These are phyloP conservation scores for Troilus luridus DNA, from an alignment of 2,888 invertebrate genomes.

Conservation along the genomic window DNA sequence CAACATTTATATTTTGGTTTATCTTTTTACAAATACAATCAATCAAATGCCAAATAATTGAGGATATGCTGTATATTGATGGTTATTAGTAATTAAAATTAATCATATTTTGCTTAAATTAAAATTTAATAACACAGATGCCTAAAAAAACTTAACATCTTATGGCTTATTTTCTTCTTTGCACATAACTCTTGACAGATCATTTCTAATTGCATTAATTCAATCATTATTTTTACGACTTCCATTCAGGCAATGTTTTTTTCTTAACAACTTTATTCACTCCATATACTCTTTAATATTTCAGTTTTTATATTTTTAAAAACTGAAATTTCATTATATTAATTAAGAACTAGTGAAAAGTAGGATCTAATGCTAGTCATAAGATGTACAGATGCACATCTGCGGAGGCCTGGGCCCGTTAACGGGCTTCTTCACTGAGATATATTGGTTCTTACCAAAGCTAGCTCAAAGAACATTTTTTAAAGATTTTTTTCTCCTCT, in stretches of 20 bases:
- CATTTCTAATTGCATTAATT: neutral
- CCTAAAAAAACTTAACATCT: neutral
- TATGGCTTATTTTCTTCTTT: neutral
- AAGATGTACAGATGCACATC: slow-evolving; percentile 38
- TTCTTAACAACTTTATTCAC: neutral
- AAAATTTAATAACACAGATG: neutral
- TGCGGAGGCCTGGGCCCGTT: neutral
- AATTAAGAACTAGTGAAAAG: neutral
- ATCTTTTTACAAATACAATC: too few relatives aligned
- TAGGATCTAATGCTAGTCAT: neutral
- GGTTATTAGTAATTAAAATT: too few relatives aligned
- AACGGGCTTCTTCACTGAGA: too few relatives aligned
- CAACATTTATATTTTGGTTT: too few relatives aligned
- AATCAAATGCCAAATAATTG: too few relatives aligned
- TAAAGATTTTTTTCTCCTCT: neutral
- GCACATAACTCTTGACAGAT: neutral
- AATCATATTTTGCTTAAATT: neutral
- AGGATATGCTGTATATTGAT: too few relatives aligned
- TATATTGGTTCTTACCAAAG: neutral
- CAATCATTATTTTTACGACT: neutral
- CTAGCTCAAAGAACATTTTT: neutral
- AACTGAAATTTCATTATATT: neutral
- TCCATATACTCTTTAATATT: neutral
- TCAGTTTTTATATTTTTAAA: neutral
- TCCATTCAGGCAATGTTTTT: neutral